Evolutionary conservation across 2,113 vertebrate genomes (phyloP), one percentile per base, ranked within the genome.

Genomic region (Phocoena sinus): DNA sequence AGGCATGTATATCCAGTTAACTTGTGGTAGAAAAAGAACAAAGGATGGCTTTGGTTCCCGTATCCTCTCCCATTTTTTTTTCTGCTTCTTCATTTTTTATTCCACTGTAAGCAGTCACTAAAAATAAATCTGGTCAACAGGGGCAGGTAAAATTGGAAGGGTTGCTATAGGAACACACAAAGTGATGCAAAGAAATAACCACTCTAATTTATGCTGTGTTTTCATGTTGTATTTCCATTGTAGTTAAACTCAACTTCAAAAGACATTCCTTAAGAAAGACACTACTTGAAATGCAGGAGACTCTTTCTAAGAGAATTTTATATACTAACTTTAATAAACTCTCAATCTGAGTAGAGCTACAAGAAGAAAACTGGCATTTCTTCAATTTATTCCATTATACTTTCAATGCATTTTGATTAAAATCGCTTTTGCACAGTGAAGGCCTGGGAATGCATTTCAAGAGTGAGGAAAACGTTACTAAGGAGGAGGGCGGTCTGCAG

Each of bases 111-210:
- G 85, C 41, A 82, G 60, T 58, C 95, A 92, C 86, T 95, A 33
- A 94, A 97, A 98, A 96, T 82, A 96, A 26, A 14, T 4, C 94
- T 97, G 31, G 95, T 95, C 95, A 92, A 94, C 97, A 97, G 96
- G 68, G 84, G 95, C 88, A 97, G 91, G 63, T 80, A 84, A 92
- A 96, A 96, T 77, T 83, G 95, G 80, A 96, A 41, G 80, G 79
- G 33, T 84, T 98, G 96, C 85, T 83, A 88, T 95, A 94, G 15
- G 80, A 98, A 98, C 95, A 70, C 36, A 25, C 47, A 70, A 91
- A 91, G 56, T 31, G 50, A 95, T 58, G 33, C 77, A 31, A 82
- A 85, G 8, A 28, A 23, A 25, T 76, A 94, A 79, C 41, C 53
- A 89, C 33, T 94, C 89, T 93, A 74, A 86, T 97, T 91, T 83